Percentiles rank a stretch among this genome's conserved stretches.
These are phyloP conservation scores for Chrysomela aeneicollis DNA, from an alignment of 2,888 invertebrate species.

Conservation along the genomic window DNA sequence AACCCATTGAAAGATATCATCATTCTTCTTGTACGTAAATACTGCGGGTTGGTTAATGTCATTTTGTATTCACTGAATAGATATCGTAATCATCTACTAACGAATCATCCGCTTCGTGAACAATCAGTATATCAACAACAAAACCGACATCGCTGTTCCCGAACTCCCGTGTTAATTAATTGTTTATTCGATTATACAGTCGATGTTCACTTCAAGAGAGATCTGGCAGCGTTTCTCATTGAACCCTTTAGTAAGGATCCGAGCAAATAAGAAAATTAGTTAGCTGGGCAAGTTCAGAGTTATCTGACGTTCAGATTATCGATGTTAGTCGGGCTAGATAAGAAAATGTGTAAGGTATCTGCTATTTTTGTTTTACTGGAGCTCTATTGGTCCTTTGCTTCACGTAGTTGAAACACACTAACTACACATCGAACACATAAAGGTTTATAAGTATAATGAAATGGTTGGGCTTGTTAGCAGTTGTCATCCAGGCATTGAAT, in stretches of 20 bases:
- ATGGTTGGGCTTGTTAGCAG: conserved; percentile 53
- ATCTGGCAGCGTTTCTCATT: conserved; percentile 30
- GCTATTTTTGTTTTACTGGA: neutral
- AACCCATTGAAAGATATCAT: too few species aligned
- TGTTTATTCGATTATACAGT: conserved; percentile 38
- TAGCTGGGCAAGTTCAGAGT: conserved; percentile 27
- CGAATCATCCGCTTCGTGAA: neutral
- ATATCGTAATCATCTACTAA: neutral
- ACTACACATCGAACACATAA: neutral
- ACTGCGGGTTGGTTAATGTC: neutral
- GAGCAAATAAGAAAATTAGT: conserved; percentile 38
- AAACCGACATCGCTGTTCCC: neutral
- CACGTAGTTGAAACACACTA: neutral
- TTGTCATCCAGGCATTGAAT: conserved; percentile 44
- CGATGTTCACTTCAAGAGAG: conserved; percentile 33
- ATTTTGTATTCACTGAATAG: neutral
- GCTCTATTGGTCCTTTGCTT: neutral
- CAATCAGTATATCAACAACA: neutral
- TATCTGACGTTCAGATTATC: conserved; percentile 1
- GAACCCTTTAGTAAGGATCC: conserved; percentile 34
- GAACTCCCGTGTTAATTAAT: conserved; percentile 31
- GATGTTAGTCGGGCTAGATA: too few species aligned
- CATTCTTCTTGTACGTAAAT: too few species aligned
- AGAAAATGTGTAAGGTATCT: neutral
- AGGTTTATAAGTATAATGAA: neutral